phyloP scores from a whole-genome alignment of 2,113 vertebrate genomes.

The Ammodytes marinus region DNA sequence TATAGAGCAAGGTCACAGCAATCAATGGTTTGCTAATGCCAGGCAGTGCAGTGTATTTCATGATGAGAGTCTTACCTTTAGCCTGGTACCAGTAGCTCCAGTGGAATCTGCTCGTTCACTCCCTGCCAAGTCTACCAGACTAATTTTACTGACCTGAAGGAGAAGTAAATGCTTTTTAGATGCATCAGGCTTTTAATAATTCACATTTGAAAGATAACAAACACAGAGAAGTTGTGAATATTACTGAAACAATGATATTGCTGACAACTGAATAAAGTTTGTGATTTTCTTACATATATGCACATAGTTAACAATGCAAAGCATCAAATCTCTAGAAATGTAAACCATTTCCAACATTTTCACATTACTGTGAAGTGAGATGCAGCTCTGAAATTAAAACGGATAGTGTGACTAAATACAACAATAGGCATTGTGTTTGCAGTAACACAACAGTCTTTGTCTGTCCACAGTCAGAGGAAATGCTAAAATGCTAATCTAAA shows the following conservation, averaged over 20 bases:
- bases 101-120: slow-evolving; percentile 99
- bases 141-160: slow-evolving; percentile 98
- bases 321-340: neutral
- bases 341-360: slow-evolving; percentile 25
- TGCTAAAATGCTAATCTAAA: slow-evolving; percentile 54
- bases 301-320: neutral
- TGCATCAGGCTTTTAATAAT: slow-evolving; percentile 29
- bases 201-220: neutral
- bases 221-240: neutral
- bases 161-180: slow-evolving; percentile 45
- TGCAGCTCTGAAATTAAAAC: slow-evolving; percentile 52
- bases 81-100: slow-evolving; percentile 95
- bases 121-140: slow-evolving; percentile 97
- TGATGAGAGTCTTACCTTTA: slow-evolving; percentile 88
- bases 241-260: neutral
- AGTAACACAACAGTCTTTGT: slow-evolving; percentile 77
- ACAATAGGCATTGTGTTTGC: slow-evolving; percentile 75
- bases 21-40: neutral
- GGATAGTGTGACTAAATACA: slow-evolving; percentile 68
- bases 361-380: slow-evolving; percentile 35
- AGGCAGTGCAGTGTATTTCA: neutral
- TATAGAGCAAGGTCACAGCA: neutral
- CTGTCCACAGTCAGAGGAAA: slow-evolving; percentile 60
- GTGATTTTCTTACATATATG: neutral
- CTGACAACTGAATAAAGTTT: neutral